These are phyloP conservation scores for Caenorhabditis latens DNA, from an alignment of 1,140 invertebrate genomes.

Conservation along the genomic window DNA sequence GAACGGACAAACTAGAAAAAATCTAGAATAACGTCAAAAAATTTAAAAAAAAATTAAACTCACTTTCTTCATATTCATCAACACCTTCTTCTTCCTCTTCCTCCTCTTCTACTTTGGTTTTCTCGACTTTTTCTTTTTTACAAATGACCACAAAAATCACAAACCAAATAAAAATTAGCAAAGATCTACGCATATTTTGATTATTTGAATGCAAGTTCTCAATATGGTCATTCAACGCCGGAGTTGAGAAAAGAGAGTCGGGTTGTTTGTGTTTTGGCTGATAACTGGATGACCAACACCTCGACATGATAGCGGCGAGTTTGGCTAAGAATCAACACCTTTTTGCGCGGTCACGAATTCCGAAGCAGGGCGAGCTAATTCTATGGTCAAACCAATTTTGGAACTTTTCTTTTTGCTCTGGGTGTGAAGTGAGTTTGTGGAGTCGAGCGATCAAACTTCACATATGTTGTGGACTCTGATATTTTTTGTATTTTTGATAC, in stretches of 20 bases:
- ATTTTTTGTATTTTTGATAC: not conserved
- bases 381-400: slow-evolving; percentile 45
- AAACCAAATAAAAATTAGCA: not conserved
- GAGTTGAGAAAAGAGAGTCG: not conserved
- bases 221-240: not conserved
- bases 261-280: slow-evolving; percentile 51
- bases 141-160: slow-evolving; percentile 26
- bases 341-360: slow-evolving; percentile 47
- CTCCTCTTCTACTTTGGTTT: slow-evolving; percentile 3
- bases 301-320: slow-evolving; percentile 11
- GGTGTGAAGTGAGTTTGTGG: not conserved
- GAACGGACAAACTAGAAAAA: slow-evolving; percentile 66
- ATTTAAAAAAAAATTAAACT: slow-evolving; percentile 2
- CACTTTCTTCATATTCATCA: slow-evolving; percentile 66
- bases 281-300: slow-evolving; percentile 42
- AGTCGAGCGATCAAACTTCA: slow-evolving; percentile 25
- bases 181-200: not conserved
- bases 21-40: slow-evolving; percentile 6
- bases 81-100: slow-evolving; percentile 62
- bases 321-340: slow-evolving; percentile 6
- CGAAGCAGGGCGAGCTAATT: slow-evolving; percentile 36
- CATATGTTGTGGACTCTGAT: slow-evolving; percentile 13
- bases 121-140: not conserved
- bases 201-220: slow-evolving; percentile 16
- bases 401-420: slow-evolving; percentile 12